These are phyloP conservation scores for Trachops cirrhosus DNA, from an alignment of 2,797 vertebrate species.

Conservation along the genomic window DNA sequence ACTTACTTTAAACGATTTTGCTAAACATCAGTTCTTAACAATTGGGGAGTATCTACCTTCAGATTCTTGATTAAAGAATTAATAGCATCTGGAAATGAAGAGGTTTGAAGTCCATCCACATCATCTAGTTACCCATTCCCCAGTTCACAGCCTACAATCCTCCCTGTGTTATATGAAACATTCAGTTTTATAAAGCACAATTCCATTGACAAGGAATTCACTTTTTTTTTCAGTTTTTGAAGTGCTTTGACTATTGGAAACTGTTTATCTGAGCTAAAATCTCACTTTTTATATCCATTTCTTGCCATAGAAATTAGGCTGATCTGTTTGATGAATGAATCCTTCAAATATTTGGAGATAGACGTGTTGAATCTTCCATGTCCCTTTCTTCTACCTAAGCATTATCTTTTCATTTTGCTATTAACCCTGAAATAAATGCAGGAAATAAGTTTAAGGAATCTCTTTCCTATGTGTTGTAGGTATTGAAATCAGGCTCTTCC, in stretches of 20 bases:
- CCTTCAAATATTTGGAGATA: background rate
- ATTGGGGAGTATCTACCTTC: background rate
- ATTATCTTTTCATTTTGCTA: background rate
- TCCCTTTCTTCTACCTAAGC: background rate
- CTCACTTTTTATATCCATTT: background rate
- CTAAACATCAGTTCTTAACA: background rate
- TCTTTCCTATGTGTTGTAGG: background rate
- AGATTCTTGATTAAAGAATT: slow-evolving; percentile 13
- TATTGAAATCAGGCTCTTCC: background rate
- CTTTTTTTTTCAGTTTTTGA: background rate
- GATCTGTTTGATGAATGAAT: background rate
- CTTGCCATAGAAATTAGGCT: background rate
- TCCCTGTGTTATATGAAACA: background rate
- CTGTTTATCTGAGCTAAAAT: background rate
- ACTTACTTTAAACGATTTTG: slow-evolving; percentile 31
- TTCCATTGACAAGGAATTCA: background rate
- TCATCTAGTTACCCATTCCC: background rate
- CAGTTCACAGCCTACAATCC: background rate
- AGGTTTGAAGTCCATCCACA: background rate
- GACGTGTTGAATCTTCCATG: background rate
- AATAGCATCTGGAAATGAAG: background rate
- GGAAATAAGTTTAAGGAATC: background rate
- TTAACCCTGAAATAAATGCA: background rate
- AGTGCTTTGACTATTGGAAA: background rate
- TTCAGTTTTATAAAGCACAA: background rate